Conservation (phyloP, 2,797 vertebrate species). For the Leuciscus waleckii region DNA sequence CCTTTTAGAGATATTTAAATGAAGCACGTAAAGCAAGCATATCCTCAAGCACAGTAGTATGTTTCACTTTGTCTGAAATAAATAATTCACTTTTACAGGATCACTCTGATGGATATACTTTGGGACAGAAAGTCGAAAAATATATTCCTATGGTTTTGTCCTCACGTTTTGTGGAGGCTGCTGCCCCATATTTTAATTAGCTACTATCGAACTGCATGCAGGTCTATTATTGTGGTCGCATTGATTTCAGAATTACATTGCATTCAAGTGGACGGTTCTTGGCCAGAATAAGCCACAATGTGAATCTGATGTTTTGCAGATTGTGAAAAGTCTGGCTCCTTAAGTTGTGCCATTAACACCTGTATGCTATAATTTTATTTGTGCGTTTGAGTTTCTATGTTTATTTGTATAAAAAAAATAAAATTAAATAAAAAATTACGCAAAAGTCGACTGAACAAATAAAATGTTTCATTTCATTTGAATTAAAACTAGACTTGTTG, state of each 20-base stretch:
- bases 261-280: background rate
- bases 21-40: background rate
- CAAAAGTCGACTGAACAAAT: background rate
- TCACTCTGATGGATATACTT: constrained; percentile 8
- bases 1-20: background rate
- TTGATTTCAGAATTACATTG: background rate
- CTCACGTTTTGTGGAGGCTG: background rate
- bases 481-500: background rate
- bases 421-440: background rate
- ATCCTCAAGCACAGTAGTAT: background rate
- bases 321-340: background rate
- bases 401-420: background rate
- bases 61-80: background rate
- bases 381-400: background rate
- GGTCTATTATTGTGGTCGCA: background rate
- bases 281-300: background rate
- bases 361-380: background rate
- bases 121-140: background rate
- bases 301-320: background rate
- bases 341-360: background rate
- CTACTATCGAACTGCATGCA: background rate
- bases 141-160: background rate
- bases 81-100: background rate
- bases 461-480: background rate
- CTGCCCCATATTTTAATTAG: background rate